Conservation (phyloP, 2,797 vertebrate genomes). For the Prionace glauca region DNA sequence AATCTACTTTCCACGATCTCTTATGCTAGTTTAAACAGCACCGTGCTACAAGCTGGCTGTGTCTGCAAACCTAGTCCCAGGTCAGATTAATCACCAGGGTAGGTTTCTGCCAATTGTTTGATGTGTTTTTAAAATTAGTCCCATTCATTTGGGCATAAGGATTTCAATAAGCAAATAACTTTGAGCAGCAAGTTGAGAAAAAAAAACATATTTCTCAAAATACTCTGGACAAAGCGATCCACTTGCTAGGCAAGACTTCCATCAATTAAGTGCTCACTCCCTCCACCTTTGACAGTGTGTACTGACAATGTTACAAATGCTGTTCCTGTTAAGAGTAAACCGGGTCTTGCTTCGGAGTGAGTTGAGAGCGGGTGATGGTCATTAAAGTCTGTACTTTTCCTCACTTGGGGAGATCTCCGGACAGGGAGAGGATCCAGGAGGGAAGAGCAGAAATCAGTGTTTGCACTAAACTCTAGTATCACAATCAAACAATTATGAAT, state of each 20-base stretch:
- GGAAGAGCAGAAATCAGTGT: too few species aligned
- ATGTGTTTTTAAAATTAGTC: not conserved
- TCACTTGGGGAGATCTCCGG: too few species aligned
- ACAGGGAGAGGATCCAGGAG: too few species aligned
- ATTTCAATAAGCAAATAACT: not conserved
- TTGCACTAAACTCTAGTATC: too few species aligned
- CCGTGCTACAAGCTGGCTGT: not conserved
- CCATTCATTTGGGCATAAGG: not conserved
- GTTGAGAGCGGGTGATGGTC: too few species aligned
- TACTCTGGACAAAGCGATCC: not conserved
- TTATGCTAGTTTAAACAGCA: not conserved
- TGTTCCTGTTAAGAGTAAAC: too few species aligned
- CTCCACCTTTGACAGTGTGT: not conserved
- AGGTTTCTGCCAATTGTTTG: not conserved
- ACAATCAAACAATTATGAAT: too few species aligned
- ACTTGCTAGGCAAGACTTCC: not conserved
- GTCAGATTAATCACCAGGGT: not conserved
- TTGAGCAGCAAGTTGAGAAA: not conserved
- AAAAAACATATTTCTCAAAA: not conserved
- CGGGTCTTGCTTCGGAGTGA: too few species aligned
- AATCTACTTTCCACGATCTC: not conserved
- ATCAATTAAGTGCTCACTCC: not conserved
- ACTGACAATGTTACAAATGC: not conserved
- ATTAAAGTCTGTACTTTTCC: too few species aligned
- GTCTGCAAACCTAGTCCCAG: not conserved